Percentiles rank a stretch among this genome's conserved stretches.
Evolutionary conservation across 2,888 invertebrate species (phyloP).

Genomic region (Allophyes oxyacanthae): DNA sequence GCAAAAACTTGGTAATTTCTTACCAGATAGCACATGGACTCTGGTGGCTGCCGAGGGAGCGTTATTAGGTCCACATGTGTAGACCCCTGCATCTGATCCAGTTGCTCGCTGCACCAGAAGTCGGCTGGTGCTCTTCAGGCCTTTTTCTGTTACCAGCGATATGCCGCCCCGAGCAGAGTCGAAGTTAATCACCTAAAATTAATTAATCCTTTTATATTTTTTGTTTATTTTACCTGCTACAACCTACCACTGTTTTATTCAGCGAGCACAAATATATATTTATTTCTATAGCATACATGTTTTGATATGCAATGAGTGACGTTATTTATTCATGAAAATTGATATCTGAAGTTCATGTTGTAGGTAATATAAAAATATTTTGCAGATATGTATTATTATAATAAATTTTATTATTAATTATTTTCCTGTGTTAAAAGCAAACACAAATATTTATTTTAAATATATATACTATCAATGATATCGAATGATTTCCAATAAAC

Average conservation of each 20-base stretch:
- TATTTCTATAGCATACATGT: no score
- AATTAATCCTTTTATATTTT: not conserved
- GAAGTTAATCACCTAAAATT: conserved; percentile 94
- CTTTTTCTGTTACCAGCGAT: conserved; percentile 96
- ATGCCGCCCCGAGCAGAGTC: conserved; percentile 97
- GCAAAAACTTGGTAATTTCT: conserved; percentile 26
- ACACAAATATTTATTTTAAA: not conserved
- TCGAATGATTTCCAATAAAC: conserved; percentile 27
- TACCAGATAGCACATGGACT: conserved; percentile 96
- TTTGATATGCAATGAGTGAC: not conserved
- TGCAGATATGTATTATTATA: no score
- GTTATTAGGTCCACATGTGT: conserved; percentile 96
- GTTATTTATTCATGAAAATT: no score
- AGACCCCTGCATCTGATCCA: conserved; percentile 94
- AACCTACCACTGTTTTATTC: no score
- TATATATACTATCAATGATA: no score
- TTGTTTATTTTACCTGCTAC: no score
- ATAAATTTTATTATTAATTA: no score
- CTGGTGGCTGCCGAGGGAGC: conserved; percentile 94
- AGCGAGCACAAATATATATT: no score
- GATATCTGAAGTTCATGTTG: no score
- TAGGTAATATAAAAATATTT: no score
- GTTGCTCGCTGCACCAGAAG: conserved; percentile 95
- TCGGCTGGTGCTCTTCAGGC: conserved; percentile 94
- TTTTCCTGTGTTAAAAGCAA: not conserved